phyloP scores from a whole-genome alignment of 2,113 vertebrate genomes.

The Aegithalos caudatus region DNA sequence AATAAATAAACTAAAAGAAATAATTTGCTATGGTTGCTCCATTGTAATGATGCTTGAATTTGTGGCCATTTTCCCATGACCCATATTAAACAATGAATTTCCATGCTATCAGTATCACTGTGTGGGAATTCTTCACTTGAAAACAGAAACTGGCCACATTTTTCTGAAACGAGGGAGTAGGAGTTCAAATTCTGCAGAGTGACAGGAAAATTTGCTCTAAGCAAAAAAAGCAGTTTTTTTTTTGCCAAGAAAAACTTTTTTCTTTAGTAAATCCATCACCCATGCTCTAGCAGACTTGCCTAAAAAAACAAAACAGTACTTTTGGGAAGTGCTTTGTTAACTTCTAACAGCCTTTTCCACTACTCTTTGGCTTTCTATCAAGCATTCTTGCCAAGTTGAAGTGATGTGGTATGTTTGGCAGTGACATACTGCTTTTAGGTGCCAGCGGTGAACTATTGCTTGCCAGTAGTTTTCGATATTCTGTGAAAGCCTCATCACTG shows the following conservation, averaged over 20 bases:
- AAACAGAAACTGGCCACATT: constrained; percentile 27
- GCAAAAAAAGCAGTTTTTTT: not conserved
- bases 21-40: not conserved
- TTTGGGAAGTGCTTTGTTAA: constrained; percentile 70
- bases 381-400: constrained; percentile 45
- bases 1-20: not conserved
- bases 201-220: constrained; percentile 52
- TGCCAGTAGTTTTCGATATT: constrained; percentile 2
- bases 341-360: constrained; percentile 64
- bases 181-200: constrained; percentile 48
- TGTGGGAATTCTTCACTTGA: constrained; percentile 47
- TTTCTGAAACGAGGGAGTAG: constrained; percentile 23
- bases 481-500: not conserved
- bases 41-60: not conserved
- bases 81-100: not conserved
- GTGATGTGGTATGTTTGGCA: constrained; percentile 61
- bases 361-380: constrained; percentile 57
- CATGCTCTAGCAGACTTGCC: constrained; percentile 50
- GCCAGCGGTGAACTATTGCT: constrained; percentile 51
- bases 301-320: constrained; percentile 62
- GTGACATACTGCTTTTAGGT: constrained; percentile 44
- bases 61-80: constrained; percentile 18
- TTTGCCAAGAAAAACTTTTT: constrained; percentile 59
- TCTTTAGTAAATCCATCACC: constrained; percentile 55
- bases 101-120: not conserved